Evolutionary conservation across 53 echinoderm and acorn worm genomes (phyloP).

Genomic region (Antedon mediterranea): DNA sequence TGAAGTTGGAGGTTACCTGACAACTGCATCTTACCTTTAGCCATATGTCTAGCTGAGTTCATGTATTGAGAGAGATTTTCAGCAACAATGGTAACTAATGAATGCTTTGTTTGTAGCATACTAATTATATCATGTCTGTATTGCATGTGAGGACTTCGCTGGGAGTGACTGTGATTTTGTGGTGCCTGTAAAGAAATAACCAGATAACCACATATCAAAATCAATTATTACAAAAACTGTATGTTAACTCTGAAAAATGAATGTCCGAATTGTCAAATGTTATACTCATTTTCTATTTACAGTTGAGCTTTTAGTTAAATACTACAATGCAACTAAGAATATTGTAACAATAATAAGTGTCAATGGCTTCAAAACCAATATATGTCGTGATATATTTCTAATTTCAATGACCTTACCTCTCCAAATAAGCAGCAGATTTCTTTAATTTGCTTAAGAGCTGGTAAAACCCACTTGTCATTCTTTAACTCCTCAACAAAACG

Average conservation of each 20-base stretch:
- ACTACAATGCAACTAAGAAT: too few relatives aligned
- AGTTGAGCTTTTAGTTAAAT: too few relatives aligned
- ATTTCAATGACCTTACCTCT: too few relatives aligned
- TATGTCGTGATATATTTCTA: too few relatives aligned
- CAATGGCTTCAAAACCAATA: too few relatives aligned
- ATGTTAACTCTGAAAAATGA: too few relatives aligned
- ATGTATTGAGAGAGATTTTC: conserved; percentile 93
- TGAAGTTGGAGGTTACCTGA: too few relatives aligned
- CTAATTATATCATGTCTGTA: conserved; percentile 95
- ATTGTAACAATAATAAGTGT: too few relatives aligned
- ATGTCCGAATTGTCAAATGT: too few relatives aligned
- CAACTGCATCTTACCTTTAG: conserved; percentile 79
- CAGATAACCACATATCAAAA: background rate
- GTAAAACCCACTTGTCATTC: conserved; percentile 94
- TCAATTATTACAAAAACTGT: background rate
- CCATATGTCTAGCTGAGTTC: conserved; percentile 73
- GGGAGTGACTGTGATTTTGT: conserved; percentile 91
- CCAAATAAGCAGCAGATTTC: conserved; percentile 96
- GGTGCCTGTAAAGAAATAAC: conserved; percentile 47
- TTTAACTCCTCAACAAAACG: conserved; percentile 91
- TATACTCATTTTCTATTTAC: too few relatives aligned
- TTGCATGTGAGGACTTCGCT: conserved; percentile 86
- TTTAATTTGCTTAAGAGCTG: conserved; percentile 84
- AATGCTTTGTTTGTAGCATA: conserved; percentile 83
- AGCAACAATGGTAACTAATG: conserved; percentile 84